Evolutionary conservation across 2,888 invertebrate genomes (phyloP).

Genomic region (Rhogogaster chlorosoma): DNA sequence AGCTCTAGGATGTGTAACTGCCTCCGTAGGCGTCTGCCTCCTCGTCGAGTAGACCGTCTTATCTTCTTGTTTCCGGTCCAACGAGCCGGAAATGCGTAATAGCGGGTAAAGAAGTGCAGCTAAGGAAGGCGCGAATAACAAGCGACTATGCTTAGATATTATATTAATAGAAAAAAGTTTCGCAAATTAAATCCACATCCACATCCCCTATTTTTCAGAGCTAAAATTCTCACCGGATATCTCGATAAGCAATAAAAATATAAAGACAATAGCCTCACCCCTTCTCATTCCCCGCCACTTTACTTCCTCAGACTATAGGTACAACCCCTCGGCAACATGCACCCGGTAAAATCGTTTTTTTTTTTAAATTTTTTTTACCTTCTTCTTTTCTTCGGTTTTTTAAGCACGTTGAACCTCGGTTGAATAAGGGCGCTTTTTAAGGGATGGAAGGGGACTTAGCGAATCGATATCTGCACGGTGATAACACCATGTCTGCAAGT

Average conservation of each 20-base stretch:
- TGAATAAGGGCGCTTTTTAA: constrained; percentile 1
- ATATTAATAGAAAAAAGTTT: neutral
- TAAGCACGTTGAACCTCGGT: neutral
- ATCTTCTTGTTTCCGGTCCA: constrained; percentile 78
- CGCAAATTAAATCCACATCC: neutral
- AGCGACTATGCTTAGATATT: neutral
- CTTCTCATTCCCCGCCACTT: neutral
- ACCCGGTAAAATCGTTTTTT: neutral
- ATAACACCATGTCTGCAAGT: constrained; percentile 56
- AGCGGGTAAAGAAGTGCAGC: constrained; percentile 63
- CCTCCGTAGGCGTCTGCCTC: constrained; percentile 44
- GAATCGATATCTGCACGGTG: constrained; percentile 58
- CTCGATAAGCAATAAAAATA: neutral
- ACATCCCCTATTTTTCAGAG: neutral
- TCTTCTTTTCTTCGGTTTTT: neutral
- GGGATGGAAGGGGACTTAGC: neutral
- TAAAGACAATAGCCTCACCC: neutral
- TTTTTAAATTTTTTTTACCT: neutral
- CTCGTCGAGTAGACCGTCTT: constrained; percentile 68
- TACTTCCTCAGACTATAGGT: neutral
- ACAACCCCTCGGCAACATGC: constrained; percentile 9
- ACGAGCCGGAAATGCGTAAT: constrained; percentile 77
- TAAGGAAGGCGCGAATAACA: constrained; percentile 41
- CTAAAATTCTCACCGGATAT: neutral
- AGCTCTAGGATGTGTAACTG: constrained; percentile 61